Evolutionary conservation across 2,113 vertebrate species (phyloP).

Genomic region (Spea multiplicata): DNA sequence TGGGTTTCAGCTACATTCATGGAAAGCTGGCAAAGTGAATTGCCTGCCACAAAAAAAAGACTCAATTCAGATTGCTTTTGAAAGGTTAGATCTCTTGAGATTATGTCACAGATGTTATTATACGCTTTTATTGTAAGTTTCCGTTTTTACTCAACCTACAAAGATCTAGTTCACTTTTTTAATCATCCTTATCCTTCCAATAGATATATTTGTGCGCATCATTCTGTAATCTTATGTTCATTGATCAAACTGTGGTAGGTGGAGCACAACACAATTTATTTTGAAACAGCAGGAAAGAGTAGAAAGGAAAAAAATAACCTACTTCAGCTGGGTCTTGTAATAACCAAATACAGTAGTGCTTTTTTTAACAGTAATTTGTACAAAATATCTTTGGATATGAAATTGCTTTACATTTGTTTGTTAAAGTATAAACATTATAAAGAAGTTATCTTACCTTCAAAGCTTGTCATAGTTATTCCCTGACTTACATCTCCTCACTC

Average conservation of each 20-base stretch:
- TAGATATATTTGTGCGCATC: conserved; percentile 39
- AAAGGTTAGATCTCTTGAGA: conserved; percentile 34
- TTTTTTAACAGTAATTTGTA: too few species aligned
- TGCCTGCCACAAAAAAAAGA: conserved; percentile 16
- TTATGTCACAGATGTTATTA: conserved; percentile 25
- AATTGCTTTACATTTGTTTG: too few species aligned
- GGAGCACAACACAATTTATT: conserved; percentile 56
- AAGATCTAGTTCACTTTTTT: conserved; percentile 46
- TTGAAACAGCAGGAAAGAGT: conserved; percentile 51
- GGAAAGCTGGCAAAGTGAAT: conserved; percentile 21
- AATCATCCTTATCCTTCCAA: conserved; percentile 53
- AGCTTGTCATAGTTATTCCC: too few species aligned
- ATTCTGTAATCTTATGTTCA: conserved; percentile 51
- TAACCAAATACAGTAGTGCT: conserved; percentile 47
- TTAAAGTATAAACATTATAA: too few species aligned
- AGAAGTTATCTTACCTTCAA: too few species aligned
- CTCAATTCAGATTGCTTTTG: conserved; percentile 13
- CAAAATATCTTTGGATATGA: too few species aligned
- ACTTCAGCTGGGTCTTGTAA: conserved; percentile 50
- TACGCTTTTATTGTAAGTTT: conserved; percentile 15
- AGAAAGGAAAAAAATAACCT: conserved; percentile 49
- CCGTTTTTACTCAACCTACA: conserved; percentile 9
- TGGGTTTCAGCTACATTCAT: not conserved
- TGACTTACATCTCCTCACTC: too few species aligned
- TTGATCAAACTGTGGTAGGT: conserved; percentile 55